Base-by-base conservation (phyloP, 2,888 invertebrate genomes). In the Diplazon laetatorius region DNA sequence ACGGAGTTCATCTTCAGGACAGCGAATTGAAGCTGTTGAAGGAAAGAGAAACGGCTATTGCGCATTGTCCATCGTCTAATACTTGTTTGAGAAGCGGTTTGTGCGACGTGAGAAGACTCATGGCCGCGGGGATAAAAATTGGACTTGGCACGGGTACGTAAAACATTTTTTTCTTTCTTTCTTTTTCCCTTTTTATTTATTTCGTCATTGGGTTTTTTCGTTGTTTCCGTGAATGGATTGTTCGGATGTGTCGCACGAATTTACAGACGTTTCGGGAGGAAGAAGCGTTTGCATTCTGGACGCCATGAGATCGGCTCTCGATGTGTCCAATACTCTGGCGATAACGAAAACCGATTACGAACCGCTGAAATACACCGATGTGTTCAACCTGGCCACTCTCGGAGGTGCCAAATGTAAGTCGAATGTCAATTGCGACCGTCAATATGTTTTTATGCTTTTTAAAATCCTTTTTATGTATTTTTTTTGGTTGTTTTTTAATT, bases 11-110 rank as follows among this genome's bases (percentile, higher is more conserved):
- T 89, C 91, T 97, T 62, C 93, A 93, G 8, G 94, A 95, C 44
- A 92, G 92, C 1, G 98, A 98, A 91, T 91, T 96, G 16, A 83
- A 90, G 10, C 85, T 95, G 6, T 88, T 98, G 16, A 92, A 92
- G 18, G 82, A 92, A 22, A 92, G 93, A 68, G 94, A 94, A 0
- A 93, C 95, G 1, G 93, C 96, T 0, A 91, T 98, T 6, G 94
- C 96, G 0, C 98, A 98, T 89, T 98, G 98, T 87, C 97, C 98
- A 0, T 94, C 95, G 39, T 97, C 97, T 1, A 98, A 98, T 90
- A 95, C 95, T 0, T 94, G 95, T 82, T 92, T 98, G 44, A 93
- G 93, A 84, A 97, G 97, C 12, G 98, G 98, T 0, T 86, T 96
- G 1, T 97, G 97, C 87, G 95, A 97, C 85, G 94, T 97, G 0